phyloP scores from a whole-genome alignment of 2,888 invertebrate species.

The Pseudococcus viburni region DNA sequence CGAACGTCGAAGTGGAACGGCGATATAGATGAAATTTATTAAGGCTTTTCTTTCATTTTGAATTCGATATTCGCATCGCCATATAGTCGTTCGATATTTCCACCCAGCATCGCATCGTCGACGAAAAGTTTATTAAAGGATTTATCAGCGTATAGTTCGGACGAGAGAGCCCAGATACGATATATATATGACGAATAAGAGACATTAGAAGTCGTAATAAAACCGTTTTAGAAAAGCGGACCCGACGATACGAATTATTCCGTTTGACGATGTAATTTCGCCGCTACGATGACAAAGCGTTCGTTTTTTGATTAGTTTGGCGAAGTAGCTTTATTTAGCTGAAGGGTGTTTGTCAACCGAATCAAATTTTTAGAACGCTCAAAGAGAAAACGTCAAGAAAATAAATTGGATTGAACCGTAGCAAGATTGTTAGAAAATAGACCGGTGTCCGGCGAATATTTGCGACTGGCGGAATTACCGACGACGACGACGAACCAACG shows the following conservation, averaged over 20 bases:
- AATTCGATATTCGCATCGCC: conserved; percentile 43
- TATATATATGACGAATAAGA: conserved; percentile 51
- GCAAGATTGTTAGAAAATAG: conserved; percentile 52
- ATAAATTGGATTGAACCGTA: conserved; percentile 54
- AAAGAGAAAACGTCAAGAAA: conserved; percentile 55
- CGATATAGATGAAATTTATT: conserved; percentile 20
- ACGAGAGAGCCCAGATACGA: background rate
- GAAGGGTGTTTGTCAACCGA: conserved; percentile 53
- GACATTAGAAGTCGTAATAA: conserved; percentile 47
- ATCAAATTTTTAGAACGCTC: conserved; percentile 51
- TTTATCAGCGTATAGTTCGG: conserved; percentile 14
- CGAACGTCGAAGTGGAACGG: background rate
- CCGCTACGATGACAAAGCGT: conserved; percentile 41
- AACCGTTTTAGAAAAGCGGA: conserved; percentile 30
- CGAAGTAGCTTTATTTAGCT: conserved; percentile 40
- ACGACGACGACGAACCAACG: background rate
- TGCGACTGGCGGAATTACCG: background rate
- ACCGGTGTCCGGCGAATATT: conserved; percentile 45
- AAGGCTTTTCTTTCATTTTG: conserved; percentile 56
- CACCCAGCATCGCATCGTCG: background rate
- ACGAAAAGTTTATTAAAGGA: conserved; percentile 50
- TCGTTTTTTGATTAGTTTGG: conserved; percentile 55
- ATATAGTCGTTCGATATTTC: conserved; percentile 20
- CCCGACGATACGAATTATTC: conserved; percentile 52
- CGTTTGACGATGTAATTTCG: conserved; percentile 56